Evolutionary conservation across 2,797 vertebrate species (phyloP).

Genomic region (Coracias cyanogaster): DNA sequence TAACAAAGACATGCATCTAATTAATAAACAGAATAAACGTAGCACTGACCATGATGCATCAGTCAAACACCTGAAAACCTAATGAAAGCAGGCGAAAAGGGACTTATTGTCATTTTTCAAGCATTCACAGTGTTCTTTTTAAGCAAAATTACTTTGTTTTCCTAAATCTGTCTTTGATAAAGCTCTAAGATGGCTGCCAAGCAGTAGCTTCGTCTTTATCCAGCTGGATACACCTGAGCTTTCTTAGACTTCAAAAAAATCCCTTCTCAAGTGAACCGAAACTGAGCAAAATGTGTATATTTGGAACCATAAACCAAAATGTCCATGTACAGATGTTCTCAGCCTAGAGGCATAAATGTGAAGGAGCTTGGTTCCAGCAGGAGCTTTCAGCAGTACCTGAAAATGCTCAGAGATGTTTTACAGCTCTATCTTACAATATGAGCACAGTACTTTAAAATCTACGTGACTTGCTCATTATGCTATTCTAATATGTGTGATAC

Average conservation of each 20-base stretch:
- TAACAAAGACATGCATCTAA: neutral
- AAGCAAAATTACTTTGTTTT: neutral
- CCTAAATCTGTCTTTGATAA: conserved; percentile 1
- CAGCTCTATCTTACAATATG: neutral
- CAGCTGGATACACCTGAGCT: conserved; percentile 36
- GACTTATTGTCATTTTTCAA: neutral
- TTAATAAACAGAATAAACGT: neutral
- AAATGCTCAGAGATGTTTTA: neutral
- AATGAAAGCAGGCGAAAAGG: neutral
- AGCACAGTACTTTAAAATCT: neutral
- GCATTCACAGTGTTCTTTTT: neutral
- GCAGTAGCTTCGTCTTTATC: conserved; percentile 13
- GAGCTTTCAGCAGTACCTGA: neutral
- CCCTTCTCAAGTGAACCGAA: neutral
- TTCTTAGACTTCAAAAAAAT: conserved; percentile 11
- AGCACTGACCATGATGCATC: neutral
- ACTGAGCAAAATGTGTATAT: neutral
- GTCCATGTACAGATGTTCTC: neutral
- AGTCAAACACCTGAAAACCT: neutral
- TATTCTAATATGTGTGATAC: neutral
- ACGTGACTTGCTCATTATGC: neutral
- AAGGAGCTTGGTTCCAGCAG: neutral
- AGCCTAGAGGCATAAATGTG: neutral
- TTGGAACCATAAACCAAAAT: conserved; percentile 12
- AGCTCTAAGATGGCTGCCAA: conserved; percentile 24